These are phyloP conservation scores for Cosmia pyralina DNA, from an alignment of 2,888 invertebrate genomes.

Conservation along the genomic window DNA sequence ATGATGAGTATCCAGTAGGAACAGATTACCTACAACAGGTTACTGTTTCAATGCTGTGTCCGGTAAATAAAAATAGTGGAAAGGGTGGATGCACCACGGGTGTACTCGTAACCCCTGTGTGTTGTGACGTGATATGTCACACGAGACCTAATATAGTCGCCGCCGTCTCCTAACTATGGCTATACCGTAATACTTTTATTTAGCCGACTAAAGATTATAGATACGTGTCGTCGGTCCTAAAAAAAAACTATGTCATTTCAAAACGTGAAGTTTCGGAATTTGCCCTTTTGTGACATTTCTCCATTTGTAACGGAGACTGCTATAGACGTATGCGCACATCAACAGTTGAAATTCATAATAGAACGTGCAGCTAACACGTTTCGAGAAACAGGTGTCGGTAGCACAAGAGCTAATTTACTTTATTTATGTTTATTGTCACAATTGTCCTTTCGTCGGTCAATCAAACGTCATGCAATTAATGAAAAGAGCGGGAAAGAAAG, in stretches of 20 bases:
- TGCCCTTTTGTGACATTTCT: conserved; percentile 60
- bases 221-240: conserved; percentile 18
- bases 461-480: conserved; percentile 2
- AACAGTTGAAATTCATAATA: conserved; percentile 48
- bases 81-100: conserved; percentile 9
- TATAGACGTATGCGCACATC: conserved; percentile 46
- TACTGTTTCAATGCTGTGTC: too few species aligned
- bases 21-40: too few species aligned
- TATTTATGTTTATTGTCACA: conserved; percentile 28
- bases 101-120: too few species aligned
- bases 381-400: conserved; percentile 44
- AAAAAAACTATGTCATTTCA: conserved; percentile 42
- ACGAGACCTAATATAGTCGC: conserved; percentile 9
- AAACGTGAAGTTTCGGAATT: conserved; percentile 46
- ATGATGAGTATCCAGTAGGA: too few species aligned
- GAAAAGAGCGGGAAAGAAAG: neutral
- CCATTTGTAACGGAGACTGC: conserved; percentile 48
- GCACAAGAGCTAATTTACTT: conserved; percentile 38
- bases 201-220: conserved; percentile 35
- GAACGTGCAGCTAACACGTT: conserved; percentile 29
- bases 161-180: neutral
- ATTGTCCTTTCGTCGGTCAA: conserved; percentile 25
- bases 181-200: conserved; percentile 2
- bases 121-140: conserved; percentile 42
- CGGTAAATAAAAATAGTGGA: too few species aligned